Conservation (phyloP, 2,113 vertebrate genomes). For the Anarrhichthys ocellatus region DNA sequence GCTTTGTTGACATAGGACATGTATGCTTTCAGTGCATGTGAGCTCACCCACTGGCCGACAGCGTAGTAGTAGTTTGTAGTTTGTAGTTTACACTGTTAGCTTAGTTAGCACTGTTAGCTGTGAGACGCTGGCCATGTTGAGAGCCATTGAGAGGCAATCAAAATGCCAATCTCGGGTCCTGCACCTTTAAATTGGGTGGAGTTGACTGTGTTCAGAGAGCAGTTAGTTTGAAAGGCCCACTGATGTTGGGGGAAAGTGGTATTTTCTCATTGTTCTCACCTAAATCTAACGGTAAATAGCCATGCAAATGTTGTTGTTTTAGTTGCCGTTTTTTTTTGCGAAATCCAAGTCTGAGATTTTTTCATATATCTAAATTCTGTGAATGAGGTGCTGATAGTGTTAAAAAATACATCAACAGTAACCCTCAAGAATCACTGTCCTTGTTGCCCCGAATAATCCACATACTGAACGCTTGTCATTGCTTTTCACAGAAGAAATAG, state of each 20-base stretch:
- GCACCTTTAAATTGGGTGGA: background rate
- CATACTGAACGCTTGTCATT: background rate
- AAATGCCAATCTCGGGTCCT: too few species aligned
- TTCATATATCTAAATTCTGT: background rate
- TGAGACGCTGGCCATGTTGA: too few species aligned
- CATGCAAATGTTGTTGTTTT: background rate
- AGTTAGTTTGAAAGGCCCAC: background rate
- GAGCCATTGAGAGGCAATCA: too few species aligned
- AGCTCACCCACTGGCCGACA: too few species aligned
- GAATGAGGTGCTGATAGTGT: background rate
- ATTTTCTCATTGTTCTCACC: constrained; percentile 7
- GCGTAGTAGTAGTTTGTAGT: too few species aligned
- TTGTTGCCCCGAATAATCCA: background rate
- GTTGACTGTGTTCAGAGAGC: background rate
- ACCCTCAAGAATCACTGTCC: background rate
- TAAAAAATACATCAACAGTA: background rate
- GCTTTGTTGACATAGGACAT: too few species aligned
- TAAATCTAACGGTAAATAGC: background rate
- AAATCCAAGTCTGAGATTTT: background rate
- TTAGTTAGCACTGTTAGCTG: too few species aligned
- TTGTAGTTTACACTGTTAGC: too few species aligned
- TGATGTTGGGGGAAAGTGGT: constrained; percentile 1
- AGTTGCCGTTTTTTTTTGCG: background rate
- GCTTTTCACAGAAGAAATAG: background rate
- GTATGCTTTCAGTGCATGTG: too few species aligned